Base-by-base conservation (phyloP, 2,113 vertebrate genomes). In the Odontesthes bonariensis region DNA sequence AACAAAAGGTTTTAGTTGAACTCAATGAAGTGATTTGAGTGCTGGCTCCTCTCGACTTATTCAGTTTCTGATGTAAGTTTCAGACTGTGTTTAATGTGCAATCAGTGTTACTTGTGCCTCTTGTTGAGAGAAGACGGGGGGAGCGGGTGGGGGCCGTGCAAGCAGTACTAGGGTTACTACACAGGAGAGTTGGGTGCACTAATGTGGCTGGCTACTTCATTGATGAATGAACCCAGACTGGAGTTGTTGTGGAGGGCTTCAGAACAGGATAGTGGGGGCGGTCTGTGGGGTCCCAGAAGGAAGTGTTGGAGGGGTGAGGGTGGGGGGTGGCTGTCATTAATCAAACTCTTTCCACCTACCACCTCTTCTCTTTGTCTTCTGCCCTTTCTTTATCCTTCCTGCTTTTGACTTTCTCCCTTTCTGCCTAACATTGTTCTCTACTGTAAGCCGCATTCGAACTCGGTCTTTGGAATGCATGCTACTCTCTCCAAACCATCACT, bases 281-380 rank as follows among this genome's bases (percentile, higher is more conserved):
- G 76, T 86, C 79, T 84, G 82, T 67, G 66, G 65, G 79, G 83
- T 91, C 82, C 80, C 89, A 23, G 10, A 81, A 91, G 84, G 85
- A 87, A 79, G 76, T 59, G 73, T 31, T 69, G 72, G 46, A 49
- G 56, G 61, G 58, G 71, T 23, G 27, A 14, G 59, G 65, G 44
- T 63, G 32, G 73, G 11, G 61, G 61, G 32, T 38, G 35, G 69
- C 87, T 69, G 79, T 82, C 91, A 92, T 94, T 93, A 92, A 92
- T 94, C 92, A 93, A 90, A 87, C 86, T 84, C 81, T 81, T 67
- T 93, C 87, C 89, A 87, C 85, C 91, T 90, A 90, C 83, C 71
- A 78, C 84, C 68, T 81, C 72, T 72, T 71, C 73, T 81, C 83
- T 85, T 77, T 75, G 78, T 81, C 75, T 74, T 69, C 57, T 60